Conservation (phyloP, 2,797 vertebrate genomes). For the Mus caroli region DNA sequence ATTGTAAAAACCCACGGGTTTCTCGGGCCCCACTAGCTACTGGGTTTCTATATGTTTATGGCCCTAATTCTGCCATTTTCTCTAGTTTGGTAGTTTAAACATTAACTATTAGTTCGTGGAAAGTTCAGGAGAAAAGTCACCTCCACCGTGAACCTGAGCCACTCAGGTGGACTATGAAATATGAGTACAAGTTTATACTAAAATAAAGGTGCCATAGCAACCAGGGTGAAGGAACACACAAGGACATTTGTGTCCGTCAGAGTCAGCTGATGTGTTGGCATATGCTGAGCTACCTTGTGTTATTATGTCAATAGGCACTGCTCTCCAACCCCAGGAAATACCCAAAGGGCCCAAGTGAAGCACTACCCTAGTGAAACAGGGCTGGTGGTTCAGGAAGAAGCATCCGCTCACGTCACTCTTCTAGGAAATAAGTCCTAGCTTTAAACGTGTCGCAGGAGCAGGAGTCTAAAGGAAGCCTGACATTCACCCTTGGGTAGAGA, state of each 20-base stretch:
- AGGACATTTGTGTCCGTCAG: constrained; percentile 39
- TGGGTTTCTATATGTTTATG: not conserved
- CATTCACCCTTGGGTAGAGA: constrained; percentile 18
- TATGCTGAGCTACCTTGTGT: constrained; percentile 40
- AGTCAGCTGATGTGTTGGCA: constrained; percentile 69
- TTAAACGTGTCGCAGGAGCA: not conserved
- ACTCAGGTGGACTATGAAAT: constrained; percentile 60
- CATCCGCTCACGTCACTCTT: not conserved
- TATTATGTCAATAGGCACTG: constrained; percentile 69
- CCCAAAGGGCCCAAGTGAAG: not conserved
- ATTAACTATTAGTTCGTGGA: constrained; percentile 54
- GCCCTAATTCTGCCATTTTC: constrained; percentile 1
- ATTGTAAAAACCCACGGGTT: not conserved
- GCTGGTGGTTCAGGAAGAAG: not conserved
- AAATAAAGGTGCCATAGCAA: constrained; percentile 62
- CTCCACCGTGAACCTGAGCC: constrained; percentile 72
- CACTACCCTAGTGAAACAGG: not conserved
- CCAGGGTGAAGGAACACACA: not conserved
- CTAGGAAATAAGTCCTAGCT: constrained; percentile 27
- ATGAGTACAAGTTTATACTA: constrained; percentile 75
- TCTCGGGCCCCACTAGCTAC: not conserved
- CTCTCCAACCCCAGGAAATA: constrained; percentile 55
- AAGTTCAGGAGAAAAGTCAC: constrained; percentile 70
- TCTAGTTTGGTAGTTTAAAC: constrained; percentile 50
- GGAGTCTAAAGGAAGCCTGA: not conserved